Evolutionary conservation across 2,888 invertebrate genomes (phyloP).

Genomic region (Parnassius orleans): DNA sequence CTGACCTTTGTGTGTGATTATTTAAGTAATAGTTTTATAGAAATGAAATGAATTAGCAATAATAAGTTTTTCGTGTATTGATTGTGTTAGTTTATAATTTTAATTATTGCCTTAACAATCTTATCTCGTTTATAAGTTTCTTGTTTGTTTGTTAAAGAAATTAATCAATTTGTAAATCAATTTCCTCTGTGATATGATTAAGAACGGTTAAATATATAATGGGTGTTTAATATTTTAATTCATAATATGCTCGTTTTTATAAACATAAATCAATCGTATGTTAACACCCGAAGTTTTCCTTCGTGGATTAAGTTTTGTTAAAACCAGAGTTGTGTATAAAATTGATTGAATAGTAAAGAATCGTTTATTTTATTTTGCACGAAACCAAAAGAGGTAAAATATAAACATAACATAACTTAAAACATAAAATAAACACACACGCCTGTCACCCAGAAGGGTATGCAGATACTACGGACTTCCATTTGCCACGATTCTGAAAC

Average conservation of each 20-base stretch:
- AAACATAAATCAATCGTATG: constrained; percentile 6
- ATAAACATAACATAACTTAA: too few species aligned
- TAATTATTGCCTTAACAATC: constrained; percentile 17
- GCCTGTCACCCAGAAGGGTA: too few species aligned
- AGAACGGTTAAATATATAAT: constrained; percentile 18
- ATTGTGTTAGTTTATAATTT: too few species aligned
- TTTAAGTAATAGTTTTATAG: too few species aligned
- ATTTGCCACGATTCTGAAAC: too few species aligned
- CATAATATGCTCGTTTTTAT: background rate
- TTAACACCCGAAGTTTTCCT: constrained; percentile 41
- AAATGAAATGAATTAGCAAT: too few species aligned
- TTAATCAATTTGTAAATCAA: constrained; percentile 50
- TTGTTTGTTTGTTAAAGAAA: constrained; percentile 35
- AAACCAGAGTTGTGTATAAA: constrained; percentile 62
- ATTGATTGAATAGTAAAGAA: constrained; percentile 39
- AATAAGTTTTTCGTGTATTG: too few species aligned
- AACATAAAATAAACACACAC: too few species aligned
- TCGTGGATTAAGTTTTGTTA: constrained; percentile 52
- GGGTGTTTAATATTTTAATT: constrained; percentile 3
- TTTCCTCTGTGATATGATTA: constrained; percentile 73
- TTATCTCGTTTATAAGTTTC: constrained; percentile 19
- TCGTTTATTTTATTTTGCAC: constrained; percentile 11
- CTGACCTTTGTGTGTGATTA: too few species aligned
- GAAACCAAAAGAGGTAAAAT: too few species aligned
- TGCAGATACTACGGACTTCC: too few species aligned